Percentiles rank a stretch among this genome's conserved stretches.
Evolutionary conservation across 1,140 invertebrate genomes (phyloP).

Genomic region (Teleopsis dalmanni): DNA sequence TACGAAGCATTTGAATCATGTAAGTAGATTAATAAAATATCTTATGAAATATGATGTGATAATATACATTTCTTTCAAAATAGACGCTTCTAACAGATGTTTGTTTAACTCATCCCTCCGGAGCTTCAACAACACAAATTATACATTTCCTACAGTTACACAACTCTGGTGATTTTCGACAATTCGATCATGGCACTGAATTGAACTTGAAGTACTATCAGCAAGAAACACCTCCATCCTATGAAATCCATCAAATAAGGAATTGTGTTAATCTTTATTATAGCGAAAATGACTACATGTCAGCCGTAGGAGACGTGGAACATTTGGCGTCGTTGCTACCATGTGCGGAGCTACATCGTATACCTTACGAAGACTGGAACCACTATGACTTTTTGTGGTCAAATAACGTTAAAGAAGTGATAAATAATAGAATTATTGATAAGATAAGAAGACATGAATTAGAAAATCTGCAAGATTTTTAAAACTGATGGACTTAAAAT

Average conservation of each 20-base stretch:
- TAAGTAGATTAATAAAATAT: conserved; percentile 13
- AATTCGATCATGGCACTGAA: conserved; percentile 45
- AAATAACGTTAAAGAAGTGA: conserved; percentile 45
- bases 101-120: conserved; percentile 39
- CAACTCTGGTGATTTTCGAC: conserved; percentile 33
- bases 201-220: conserved; percentile 47
- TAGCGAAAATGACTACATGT: conserved; percentile 56
- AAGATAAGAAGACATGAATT: conserved; percentile 34
- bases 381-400: conserved; percentile 53
- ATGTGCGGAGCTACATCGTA: conserved; percentile 38
- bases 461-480: not conserved
- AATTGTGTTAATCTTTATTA: conserved; percentile 58
- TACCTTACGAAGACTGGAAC: conserved; percentile 47
- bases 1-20: conserved; percentile 33
- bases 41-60: not conserved
- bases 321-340: conserved; percentile 43
- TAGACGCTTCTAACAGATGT: conserved; percentile 33
- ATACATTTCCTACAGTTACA: conserved; percentile 48
- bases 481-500: too few species aligned
- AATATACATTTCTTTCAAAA: not conserved
- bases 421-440: conserved; percentile 46
- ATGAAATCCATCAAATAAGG: conserved; percentile 51
- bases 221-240: conserved; percentile 47
- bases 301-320: conserved; percentile 48
- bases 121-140: conserved; percentile 48